Evolutionary conservation across 2,888 invertebrate genomes (phyloP).

Genomic region (Hydriomena furcata): DNA sequence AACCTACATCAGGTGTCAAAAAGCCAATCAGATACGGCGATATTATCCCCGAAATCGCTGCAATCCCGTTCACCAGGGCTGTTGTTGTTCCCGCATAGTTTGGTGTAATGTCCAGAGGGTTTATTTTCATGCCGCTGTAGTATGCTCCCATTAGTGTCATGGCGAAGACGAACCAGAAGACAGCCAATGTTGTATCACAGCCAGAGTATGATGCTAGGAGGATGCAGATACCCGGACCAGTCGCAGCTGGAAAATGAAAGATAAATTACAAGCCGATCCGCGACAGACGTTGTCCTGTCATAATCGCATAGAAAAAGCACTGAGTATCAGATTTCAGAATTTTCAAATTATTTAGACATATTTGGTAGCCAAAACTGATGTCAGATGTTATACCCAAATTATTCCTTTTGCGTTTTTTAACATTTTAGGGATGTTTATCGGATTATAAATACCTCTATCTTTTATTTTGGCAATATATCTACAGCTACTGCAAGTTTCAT

Average conservation of each 20-base stretch:
- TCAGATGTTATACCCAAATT: no score
- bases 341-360: no score
- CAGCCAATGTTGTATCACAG: conserved; percentile 78
- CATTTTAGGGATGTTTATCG: no score
- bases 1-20: conserved; percentile 84
- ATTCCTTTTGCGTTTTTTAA: no score
- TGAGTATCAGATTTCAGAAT: no score
- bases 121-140: conserved; percentile 88
- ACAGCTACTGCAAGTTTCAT: no score
- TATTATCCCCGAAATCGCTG: conserved; percentile 85
- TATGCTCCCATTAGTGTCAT: conserved; percentile 89
- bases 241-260: conserved; percentile 79
- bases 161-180: conserved; percentile 85
- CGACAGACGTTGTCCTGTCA: no score
- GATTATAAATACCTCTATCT: no score
- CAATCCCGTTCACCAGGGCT: conserved; percentile 86
- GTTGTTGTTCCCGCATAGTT: conserved; percentile 86
- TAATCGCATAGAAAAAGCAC: no score
- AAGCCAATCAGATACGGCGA: conserved; percentile 85
- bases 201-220: conserved; percentile 85
- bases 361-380: no score
- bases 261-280: no score
- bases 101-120: conserved; percentile 85
- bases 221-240: conserved; percentile 86
- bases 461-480: no score